phyloP scores from a whole-genome alignment of 2,888 invertebrate species.

The Sinohyriopsis cumingii region DNA sequence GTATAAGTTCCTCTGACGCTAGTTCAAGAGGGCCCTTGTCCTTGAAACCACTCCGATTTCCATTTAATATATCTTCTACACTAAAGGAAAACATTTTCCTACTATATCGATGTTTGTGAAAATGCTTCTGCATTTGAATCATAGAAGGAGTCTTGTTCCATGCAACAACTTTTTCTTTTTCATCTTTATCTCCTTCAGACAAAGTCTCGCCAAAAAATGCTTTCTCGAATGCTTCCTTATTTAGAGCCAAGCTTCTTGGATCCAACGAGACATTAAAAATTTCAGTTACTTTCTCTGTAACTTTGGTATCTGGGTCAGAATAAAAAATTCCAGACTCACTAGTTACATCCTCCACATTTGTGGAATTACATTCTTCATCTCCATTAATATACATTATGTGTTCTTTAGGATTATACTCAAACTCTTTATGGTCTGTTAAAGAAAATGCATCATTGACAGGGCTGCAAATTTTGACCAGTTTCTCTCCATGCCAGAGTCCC shows the following conservation, averaged over 20 bases:
- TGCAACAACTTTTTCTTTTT: constrained; percentile 36
- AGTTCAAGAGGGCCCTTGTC: constrained; percentile 60
- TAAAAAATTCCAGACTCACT: constrained; percentile 14
- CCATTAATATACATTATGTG: constrained; percentile 47
- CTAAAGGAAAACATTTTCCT: constrained; percentile 47
- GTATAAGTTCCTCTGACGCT: constrained; percentile 61
- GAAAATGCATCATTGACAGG: constrained; percentile 59
- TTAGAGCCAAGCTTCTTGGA: constrained; percentile 63
- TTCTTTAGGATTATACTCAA: constrained; percentile 60
- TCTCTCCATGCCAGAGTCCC: constrained; percentile 69
- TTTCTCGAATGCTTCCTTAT: constrained; percentile 62
- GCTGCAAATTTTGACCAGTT: constrained; percentile 63
- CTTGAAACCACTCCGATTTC: constrained; percentile 52
- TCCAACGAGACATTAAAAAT: constrained; percentile 62
- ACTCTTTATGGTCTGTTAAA: constrained; percentile 62
- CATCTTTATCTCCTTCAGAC: constrained; percentile 21
- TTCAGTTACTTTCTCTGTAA: constrained; percentile 46
- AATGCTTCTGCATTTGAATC: constrained; percentile 64
- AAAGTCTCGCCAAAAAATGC: constrained; percentile 56
- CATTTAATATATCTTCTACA: constrained; percentile 52
- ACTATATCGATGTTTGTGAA: constrained; percentile 52
- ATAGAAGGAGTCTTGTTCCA: constrained; percentile 67
- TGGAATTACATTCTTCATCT: constrained; percentile 20
- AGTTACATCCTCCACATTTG: background rate
- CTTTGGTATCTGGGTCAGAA: constrained; percentile 32